These are phyloP conservation scores for Bombus soroeensis DNA, from an alignment of 1,140 invertebrate genomes.

Conservation along the genomic window DNA sequence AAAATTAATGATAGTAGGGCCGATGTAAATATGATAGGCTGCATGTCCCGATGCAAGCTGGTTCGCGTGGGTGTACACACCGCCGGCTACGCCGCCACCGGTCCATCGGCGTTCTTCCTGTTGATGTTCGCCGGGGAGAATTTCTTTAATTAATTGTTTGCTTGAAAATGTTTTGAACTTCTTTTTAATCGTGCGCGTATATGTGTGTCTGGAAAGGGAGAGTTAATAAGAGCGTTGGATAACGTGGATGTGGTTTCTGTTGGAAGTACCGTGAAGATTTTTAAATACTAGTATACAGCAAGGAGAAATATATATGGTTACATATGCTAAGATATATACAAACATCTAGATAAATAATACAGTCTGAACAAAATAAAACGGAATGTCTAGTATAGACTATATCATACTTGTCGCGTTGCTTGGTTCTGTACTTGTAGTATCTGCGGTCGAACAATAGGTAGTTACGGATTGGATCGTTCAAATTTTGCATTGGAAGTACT, in stretches of 20 bases:
- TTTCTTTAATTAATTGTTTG: slow-evolving; percentile 33
- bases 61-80: slow-evolving; percentile 34
- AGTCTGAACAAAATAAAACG: not conserved
- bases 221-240: not conserved
- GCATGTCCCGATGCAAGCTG: slow-evolving; percentile 34
- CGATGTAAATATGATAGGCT: slow-evolving; percentile 75
- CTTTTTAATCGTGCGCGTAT: not conserved
- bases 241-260: too few relatives aligned
- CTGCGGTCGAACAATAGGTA: slow-evolving; percentile 2
- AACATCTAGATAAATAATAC: not conserved
- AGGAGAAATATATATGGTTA: too few relatives aligned
- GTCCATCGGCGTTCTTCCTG: not conserved
- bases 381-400: not conserved
- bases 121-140: not conserved
- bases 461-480: not conserved
- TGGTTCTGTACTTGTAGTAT: not conserved
- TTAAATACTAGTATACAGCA: too few relatives aligned
- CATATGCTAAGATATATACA: not conserved
- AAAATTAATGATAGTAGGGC: slow-evolving; percentile 80
- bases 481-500: not conserved
- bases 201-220: too few relatives aligned
- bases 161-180: not conserved
- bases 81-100: slow-evolving; percentile 17
- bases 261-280: not conserved
- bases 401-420: not conserved